A percentile compares a stretch with the other conserved stretches of the same genome.
phyloP scores from a whole-genome alignment of 2,888 invertebrate species.

The Pseudococcus viburni region DNA sequence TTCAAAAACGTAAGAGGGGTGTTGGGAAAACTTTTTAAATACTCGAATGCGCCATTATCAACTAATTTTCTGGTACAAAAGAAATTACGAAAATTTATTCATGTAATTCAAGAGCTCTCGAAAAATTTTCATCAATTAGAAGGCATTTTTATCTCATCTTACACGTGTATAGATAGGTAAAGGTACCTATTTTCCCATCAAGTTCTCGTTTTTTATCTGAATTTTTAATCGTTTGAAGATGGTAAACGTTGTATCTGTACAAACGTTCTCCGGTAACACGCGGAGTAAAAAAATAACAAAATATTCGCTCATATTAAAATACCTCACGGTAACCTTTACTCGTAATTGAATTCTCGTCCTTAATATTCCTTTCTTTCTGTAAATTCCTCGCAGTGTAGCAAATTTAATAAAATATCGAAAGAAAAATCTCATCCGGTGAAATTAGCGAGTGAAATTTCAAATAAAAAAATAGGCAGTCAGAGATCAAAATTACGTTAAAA shows the following conservation, averaged over 20 bases:
- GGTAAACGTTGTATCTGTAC: neutral
- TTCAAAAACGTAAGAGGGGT: neutral
- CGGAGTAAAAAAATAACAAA: constrained; percentile 10
- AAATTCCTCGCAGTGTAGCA: neutral
- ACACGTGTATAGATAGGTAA: neutral
- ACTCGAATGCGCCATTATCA: constrained; percentile 17
- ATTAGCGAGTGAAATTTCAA: neutral
- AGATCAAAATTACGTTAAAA: too few relatives aligned
- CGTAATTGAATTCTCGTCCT: neutral
- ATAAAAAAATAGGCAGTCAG: too few relatives aligned
- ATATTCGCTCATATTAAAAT: constrained; percentile 16
- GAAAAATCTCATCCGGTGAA: neutral
- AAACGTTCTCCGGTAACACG: neutral
- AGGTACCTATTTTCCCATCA: neutral
- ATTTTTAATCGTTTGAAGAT: constrained; percentile 3
- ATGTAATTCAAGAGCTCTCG: neutral
- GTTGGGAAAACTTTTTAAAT: neutral
- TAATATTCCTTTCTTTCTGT: neutral
- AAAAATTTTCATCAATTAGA: neutral
- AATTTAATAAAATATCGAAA: constrained; percentile 4
- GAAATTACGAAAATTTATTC: constrained; percentile 35
- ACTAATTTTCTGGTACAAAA: neutral
- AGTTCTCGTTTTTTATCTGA: neutral
- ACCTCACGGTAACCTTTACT: neutral
- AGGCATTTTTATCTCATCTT: neutral